phyloP scores from a whole-genome alignment of 2,888 invertebrate genomes.

The Capitulum mitella region DNA sequence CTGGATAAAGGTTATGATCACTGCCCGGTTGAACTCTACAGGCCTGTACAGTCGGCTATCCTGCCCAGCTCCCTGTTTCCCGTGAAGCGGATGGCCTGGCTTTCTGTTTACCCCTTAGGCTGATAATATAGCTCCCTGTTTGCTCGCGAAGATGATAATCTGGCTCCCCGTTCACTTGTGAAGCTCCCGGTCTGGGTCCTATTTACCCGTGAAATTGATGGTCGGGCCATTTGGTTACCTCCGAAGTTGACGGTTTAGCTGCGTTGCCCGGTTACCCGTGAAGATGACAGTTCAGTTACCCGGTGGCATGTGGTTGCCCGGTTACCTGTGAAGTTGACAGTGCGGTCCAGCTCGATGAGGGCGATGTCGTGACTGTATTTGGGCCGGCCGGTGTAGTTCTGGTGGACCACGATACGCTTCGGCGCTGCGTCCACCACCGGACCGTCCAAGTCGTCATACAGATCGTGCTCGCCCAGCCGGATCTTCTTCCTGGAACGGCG shows the following conservation, averaged over 20 bases:
- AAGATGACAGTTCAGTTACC: neutral
- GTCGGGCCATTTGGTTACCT: too few species aligned
- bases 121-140: too few species aligned
- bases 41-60: too few species aligned
- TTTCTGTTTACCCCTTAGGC: too few species aligned
- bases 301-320: neutral
- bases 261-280: neutral
- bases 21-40: too few species aligned
- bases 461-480: neutral
- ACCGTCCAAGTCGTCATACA: neutral
- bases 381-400: constrained; percentile 12
- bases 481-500: neutral
- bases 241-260: neutral
- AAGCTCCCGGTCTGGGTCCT: too few species aligned
- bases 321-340: neutral
- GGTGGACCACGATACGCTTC: neutral
- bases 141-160: too few species aligned
- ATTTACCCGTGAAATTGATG: too few species aligned
- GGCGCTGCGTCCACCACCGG: neutral
- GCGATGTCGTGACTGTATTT: constrained; percentile 3
- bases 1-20: too few species aligned
- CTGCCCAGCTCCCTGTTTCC: too few species aligned
- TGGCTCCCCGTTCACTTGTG: too few species aligned
- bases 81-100: too few species aligned
- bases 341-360: neutral